Evolutionary conservation across 2,797 vertebrate genomes (phyloP).

Genomic region (Sebastes ruberrimus): DNA sequence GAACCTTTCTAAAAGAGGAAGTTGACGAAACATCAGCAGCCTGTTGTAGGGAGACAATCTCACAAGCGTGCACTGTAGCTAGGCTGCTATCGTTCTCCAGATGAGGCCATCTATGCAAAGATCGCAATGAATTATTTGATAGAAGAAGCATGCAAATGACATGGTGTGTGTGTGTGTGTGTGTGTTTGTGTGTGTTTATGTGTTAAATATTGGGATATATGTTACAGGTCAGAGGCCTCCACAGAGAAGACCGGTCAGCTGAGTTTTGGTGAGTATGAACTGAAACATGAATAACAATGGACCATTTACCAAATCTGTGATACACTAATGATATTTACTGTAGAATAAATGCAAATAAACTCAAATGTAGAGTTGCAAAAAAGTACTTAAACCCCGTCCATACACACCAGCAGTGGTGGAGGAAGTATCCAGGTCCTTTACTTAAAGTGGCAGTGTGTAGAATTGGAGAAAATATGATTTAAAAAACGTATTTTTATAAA

Average conservation of each 20-base stretch:
- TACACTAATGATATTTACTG: not conserved
- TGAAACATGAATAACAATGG: not conserved
- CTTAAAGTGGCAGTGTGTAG: not conserved
- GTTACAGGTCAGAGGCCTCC: slow-evolving; percentile 63
- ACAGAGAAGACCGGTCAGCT: slow-evolving; percentile 51
- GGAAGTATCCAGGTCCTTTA: not conserved
- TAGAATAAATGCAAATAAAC: not conserved
- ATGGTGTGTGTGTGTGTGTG: not conserved
- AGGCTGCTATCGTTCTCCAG: not conserved
- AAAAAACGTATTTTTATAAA: too few relatives aligned
- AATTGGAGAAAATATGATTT: too few relatives aligned
- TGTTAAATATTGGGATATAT: slow-evolving; percentile 8
- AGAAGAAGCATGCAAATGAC: slow-evolving; percentile 30
- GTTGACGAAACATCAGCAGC: slow-evolving; percentile 3
- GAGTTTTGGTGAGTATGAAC: slow-evolving; percentile 73
- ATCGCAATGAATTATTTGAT: not conserved
- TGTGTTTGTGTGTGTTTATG: not conserved
- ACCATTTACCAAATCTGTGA: not conserved
- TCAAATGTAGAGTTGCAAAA: not conserved
- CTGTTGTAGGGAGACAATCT: slow-evolving; percentile 2
- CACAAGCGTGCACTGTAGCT: not conserved
- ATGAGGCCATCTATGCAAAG: slow-evolving; percentile 35
- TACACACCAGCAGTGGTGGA: not conserved
- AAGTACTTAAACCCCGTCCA: not conserved
- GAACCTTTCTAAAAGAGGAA: slow-evolving; percentile 41